A percentile compares a stretch with the other conserved stretches of the same genome.
These are phyloP conservation scores for Triplophysa rosa DNA, from an alignment of 2,113 vertebrate genomes.

Conservation along the genomic window DNA sequence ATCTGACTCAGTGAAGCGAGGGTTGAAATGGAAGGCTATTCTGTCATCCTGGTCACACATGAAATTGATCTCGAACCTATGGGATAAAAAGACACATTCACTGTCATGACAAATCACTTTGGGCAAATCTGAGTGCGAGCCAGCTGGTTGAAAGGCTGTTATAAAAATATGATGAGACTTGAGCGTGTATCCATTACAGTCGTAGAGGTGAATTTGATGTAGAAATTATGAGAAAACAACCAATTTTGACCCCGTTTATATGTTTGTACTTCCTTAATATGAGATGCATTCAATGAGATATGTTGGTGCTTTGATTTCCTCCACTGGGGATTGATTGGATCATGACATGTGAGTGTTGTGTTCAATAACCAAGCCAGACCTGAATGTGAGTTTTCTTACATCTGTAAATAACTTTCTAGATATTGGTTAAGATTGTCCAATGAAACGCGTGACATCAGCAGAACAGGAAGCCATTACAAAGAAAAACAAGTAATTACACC, in stretches of 20 bases:
- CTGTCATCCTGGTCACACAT: conserved; percentile 71
- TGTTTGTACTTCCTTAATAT: neutral
- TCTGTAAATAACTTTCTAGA: too few relatives aligned
- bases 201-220: neutral
- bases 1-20: conserved; percentile 71
- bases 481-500: too few relatives aligned
- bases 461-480: too few relatives aligned
- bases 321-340: too few relatives aligned
- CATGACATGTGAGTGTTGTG: too few relatives aligned
- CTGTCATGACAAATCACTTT: conserved; percentile 14
- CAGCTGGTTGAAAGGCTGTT: conserved; percentile 13
- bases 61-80: conserved; percentile 82
- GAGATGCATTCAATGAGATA: too few relatives aligned
- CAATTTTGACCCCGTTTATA: neutral
- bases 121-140: neutral
- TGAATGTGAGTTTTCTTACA: too few relatives aligned
- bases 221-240: neutral
- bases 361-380: too few relatives aligned
- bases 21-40: conserved; percentile 79
- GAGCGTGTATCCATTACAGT: neutral
- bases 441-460: too few relatives aligned
- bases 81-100: conserved; percentile 26
- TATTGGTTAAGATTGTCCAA: too few relatives aligned
- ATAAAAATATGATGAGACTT: neutral
- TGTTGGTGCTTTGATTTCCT: too few relatives aligned